Evolutionary conservation across 1,140 invertebrate species (phyloP).

Genomic region (Tetranychus cinnabarinus): DNA sequence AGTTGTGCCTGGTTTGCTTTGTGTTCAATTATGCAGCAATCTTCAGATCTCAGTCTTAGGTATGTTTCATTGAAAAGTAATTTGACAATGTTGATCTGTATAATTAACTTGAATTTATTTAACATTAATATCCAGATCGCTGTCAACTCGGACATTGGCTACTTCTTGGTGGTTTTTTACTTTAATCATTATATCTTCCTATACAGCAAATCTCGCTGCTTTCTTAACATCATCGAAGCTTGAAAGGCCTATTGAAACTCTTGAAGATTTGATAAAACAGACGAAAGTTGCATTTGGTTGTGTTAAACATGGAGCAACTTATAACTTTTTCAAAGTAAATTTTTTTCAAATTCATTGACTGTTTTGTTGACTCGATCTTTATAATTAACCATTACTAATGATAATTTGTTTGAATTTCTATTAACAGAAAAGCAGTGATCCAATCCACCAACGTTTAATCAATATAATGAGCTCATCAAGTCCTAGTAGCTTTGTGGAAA

Average conservation of each 20-base stretch:
- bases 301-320: constrained; percentile 65
- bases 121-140: constrained; percentile 14
- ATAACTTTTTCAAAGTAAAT: constrained; percentile 70
- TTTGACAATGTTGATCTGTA: not conserved
- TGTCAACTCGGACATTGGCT: constrained; percentile 21
- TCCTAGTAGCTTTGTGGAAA: constrained; percentile 47
- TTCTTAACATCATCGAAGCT: constrained; percentile 89
- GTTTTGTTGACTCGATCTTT: too few species aligned
- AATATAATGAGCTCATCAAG: constrained; percentile 49
- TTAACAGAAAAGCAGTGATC: constrained; percentile 57
- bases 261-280: constrained; percentile 84
- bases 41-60: constrained; percentile 21
- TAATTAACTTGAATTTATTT: not conserved
- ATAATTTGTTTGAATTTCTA: not conserved
- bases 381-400: too few species aligned
- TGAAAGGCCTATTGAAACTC: constrained; percentile 82
- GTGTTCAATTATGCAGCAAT: constrained; percentile 26
- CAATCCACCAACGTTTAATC: constrained; percentile 80
- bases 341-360: constrained; percentile 33
- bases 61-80: not conserved
- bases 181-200: constrained; percentile 82
- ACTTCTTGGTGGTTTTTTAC: constrained; percentile 93
- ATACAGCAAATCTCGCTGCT: constrained; percentile 45
- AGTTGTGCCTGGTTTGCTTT: constrained; percentile 27
- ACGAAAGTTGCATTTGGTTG: constrained; percentile 90